A percentile compares a stretch with the other conserved stretches of the same genome.
These are phyloP conservation scores for Sphaerodactylus townsendi DNA, from an alignment of 2,113 vertebrate genomes.

Conservation along the genomic window DNA sequence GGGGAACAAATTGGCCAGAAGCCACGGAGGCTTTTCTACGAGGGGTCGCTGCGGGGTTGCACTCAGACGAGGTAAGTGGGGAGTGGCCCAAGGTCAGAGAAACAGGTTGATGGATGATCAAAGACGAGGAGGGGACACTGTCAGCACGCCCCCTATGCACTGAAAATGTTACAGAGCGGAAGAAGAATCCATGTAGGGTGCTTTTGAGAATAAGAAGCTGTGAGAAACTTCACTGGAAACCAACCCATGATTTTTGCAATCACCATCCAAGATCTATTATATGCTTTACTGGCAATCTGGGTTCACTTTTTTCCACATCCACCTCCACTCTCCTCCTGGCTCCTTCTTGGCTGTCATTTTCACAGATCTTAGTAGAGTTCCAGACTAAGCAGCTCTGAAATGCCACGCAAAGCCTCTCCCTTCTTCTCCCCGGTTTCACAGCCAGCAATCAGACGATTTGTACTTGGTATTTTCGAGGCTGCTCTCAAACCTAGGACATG, in stretches of 20 bases:
- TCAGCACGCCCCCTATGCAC: not conserved
- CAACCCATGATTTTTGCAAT: fast-evolving
- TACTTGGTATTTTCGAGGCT: fast-evolving
- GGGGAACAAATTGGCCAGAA: too few species aligned
- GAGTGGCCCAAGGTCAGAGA: not conserved
- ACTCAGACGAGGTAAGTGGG: too few species aligned
- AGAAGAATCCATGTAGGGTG: too few species aligned
- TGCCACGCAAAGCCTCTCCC: not conserved
- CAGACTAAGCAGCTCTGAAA: not conserved
- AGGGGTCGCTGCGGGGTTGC: too few species aligned
- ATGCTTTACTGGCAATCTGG: not conserved
- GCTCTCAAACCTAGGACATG: not conserved
- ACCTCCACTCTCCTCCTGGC: fast-evolving
- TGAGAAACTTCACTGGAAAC: not conserved
- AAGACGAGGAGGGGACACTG: not conserved
- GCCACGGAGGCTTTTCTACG: too few species aligned
- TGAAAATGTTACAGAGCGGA: not conserved
- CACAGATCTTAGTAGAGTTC: not conserved
- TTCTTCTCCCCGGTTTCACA: fast-evolving
- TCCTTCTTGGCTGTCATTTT: not conserved
- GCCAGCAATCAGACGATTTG: fast-evolving
- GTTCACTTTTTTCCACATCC: not conserved
- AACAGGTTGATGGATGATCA: too few species aligned
- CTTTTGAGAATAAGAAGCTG: not conserved
- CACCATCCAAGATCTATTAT: fast-evolving